Evolutionary conservation across 1,140 invertebrate species (phyloP).

Genomic region (Meloidogyne floridensis): DNA sequence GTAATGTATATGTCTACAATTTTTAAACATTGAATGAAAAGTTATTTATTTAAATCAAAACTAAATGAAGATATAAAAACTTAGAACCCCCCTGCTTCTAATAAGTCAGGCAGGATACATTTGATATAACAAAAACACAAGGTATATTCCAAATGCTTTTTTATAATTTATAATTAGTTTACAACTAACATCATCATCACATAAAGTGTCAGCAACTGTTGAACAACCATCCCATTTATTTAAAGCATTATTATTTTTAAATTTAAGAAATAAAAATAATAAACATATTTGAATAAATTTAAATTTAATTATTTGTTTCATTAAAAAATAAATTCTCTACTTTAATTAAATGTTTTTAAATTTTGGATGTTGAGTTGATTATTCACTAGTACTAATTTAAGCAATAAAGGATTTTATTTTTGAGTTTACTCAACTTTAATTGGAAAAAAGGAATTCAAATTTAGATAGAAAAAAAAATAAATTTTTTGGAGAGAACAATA

Average conservation of each 20-base stretch:
- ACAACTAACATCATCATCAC: not conserved
- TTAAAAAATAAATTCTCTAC: not conserved
- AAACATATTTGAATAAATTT: not conserved
- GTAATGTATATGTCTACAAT: no score
- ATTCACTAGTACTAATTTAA: no score
- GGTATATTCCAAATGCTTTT: no score
- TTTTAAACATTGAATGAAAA: no score
- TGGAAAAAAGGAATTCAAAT: not conserved
- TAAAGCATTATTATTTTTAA: constrained; percentile 3
- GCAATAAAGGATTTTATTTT: not conserved
- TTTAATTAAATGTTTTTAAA: not conserved
- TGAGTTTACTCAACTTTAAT: constrained; percentile 9
- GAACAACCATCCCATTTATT: constrained; percentile 6
- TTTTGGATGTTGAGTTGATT: no score
- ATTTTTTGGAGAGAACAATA: not conserved
- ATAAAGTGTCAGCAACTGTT: not conserved
- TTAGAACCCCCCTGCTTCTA: no score
- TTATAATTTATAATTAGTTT: not conserved
- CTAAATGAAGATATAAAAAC: no score
- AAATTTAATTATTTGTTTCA: not conserved
- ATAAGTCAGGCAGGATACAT: no score
- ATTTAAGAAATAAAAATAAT: not conserved
- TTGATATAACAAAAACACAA: no score
- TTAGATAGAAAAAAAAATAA: not conserved
- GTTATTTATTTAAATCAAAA: no score